Base-by-base conservation (phyloP, 2,113 vertebrate genomes). In the Polypterus bichir region DNA sequence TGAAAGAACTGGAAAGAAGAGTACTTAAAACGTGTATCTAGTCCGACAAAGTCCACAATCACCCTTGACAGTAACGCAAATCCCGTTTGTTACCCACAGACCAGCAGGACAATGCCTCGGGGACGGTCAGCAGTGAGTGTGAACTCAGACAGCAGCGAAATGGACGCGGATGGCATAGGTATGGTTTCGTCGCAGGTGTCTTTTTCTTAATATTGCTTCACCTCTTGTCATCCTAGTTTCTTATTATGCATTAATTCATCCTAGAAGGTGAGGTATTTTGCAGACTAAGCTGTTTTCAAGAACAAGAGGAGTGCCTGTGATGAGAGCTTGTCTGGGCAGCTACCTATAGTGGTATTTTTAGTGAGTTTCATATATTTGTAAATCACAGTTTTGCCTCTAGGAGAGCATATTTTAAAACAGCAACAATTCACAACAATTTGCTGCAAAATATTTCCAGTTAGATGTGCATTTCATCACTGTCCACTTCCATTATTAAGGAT, bases 121-220 rank as follows among this genome's bases (percentile, higher is more conserved):
- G 74, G 80, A 76, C 78, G 81, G 72, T 70, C 73, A 7, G 73
- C 77, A 2, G 54, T 47, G 45, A 88, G 85, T 57, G 65, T 65
- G 7, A 71, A 6, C 59, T 82, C 84, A 56, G 81, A 86, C 5
- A 71, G 60, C 70, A 87, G 76, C 59, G 84, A 86, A 46, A 57
- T 76, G 63, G 86, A 88, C 65, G 8, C 70, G 48, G 85, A 89
- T 66, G 77, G 76, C 44, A 70, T 79, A 63, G 83, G 85, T 87
- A 81, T 47, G n/a, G 6, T 27, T 60, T 48, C 59, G 7, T 46
- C 44, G 54, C 57, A 56, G 51, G 51, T 49, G 49, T 56, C 10
- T 10, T 54, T 51, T 60, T 8, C 51, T 64, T 46, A 68, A 49
- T 45, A 47, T 59, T 54, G 55, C 54, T 47, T 57, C 47, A 47